A percentile compares a stretch with the other conserved stretches of the same genome.
Conservation (phyloP, 2,113 vertebrate species). For the Gorsachius goisagi region DNA sequence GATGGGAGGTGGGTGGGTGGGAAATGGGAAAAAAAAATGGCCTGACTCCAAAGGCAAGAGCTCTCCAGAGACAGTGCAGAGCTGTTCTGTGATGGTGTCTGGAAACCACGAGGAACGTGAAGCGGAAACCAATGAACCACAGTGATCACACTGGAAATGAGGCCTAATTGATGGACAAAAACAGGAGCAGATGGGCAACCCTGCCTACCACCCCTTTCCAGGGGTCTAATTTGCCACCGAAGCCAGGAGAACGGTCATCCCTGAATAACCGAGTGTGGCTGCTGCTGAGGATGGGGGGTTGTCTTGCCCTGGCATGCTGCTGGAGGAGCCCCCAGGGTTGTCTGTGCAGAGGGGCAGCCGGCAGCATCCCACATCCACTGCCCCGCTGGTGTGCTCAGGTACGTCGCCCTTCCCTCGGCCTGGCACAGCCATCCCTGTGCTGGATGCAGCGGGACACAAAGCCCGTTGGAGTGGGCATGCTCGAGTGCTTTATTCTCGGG, state of each 20-base stretch:
- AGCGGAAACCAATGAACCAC: conserved; percentile 53
- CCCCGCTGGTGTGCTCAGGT: not conserved
- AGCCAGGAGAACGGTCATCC: not conserved
- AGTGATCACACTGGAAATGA: not conserved
- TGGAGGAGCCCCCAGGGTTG: not conserved
- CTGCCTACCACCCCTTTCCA: conserved; percentile 40
- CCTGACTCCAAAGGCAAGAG: not conserved
- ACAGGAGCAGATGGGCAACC: conserved; percentile 45
- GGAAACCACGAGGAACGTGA: conserved; percentile 33
- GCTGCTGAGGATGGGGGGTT: fast-evolving
- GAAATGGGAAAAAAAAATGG: not conserved
- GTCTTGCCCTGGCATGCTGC: not conserved
- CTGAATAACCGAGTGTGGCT: fast-evolving
- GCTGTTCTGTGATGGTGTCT: not conserved
- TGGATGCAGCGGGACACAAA: not conserved
- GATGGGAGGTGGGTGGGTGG: no score
- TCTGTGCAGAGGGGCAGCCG: fast-evolving
- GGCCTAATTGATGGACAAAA: conserved; percentile 64
- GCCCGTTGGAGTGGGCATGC: fast-evolving
- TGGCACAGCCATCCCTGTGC: not conserved
- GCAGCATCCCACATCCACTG: fast-evolving
- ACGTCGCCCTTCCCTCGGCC: fast-evolving
- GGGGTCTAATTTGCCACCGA: conserved; percentile 15
- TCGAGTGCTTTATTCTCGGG: not conserved
- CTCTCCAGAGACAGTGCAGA: not conserved